Evolutionary conservation across 2,888 invertebrate genomes (phyloP).

Genomic region (Oligia strigilis): DNA sequence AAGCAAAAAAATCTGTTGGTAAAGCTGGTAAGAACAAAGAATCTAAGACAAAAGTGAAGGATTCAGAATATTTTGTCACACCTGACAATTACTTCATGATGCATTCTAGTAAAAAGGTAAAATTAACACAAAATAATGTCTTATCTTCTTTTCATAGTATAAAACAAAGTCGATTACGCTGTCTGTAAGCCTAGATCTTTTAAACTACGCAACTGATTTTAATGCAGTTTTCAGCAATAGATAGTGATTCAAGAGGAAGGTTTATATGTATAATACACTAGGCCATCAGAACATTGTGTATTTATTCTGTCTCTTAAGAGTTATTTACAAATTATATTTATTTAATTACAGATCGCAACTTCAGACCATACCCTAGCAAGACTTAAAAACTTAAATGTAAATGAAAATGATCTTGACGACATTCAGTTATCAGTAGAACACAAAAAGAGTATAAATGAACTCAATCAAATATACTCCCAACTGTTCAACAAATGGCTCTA

Average conservation of each 20-base stretch:
- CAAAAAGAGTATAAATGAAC: constrained; percentile 88
- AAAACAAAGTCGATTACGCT: too few relatives aligned
- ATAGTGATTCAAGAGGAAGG: too few relatives aligned
- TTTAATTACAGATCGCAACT: constrained; percentile 89
- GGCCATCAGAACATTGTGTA: background rate
- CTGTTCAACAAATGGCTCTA: constrained; percentile 94
- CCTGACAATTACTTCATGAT: constrained; percentile 93
- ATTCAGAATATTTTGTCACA: constrained; percentile 91
- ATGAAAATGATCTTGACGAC: constrained; percentile 87
- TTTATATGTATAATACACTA: background rate
- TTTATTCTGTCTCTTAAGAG: background rate
- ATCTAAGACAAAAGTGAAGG: constrained; percentile 75
- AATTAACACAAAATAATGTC: background rate
- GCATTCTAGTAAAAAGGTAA: constrained; percentile 91
- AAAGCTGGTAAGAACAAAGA: constrained; percentile 71
- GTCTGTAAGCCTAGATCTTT: too few relatives aligned
- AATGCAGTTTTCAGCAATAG: too few relatives aligned
- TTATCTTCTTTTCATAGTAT: too few relatives aligned
- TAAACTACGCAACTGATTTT: too few relatives aligned
- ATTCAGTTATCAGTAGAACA: constrained; percentile 92
- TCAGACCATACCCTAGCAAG: constrained; percentile 95
- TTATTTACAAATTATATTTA: background rate
- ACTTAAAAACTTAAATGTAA: constrained; percentile 93
- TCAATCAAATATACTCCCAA: constrained; percentile 90
- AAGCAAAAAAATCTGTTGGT: constrained; percentile 73